Conservation (phyloP, 2,888 invertebrate genomes). For the Argyresthia albistria region DNA sequence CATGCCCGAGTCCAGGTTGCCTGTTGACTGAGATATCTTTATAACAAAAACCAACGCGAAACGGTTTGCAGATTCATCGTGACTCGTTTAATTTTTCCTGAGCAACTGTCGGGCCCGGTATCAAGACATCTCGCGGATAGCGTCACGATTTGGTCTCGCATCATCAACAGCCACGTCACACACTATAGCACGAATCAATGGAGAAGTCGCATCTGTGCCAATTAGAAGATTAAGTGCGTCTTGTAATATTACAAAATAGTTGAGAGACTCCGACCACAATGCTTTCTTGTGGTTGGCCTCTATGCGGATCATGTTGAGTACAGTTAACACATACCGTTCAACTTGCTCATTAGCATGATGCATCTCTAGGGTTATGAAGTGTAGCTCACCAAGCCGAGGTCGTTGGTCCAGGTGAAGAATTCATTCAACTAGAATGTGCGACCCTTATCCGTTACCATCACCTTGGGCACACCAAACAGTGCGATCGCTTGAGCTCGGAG, state of each 20-base stretch:
- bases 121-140: neutral
- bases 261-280: conserved; percentile 5
- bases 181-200: neutral
- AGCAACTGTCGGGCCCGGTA: neutral
- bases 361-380: conserved; percentile 8
- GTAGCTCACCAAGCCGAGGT: conserved; percentile 5
- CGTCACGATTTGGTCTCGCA: conserved; percentile 1
- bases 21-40: conserved; percentile 7
- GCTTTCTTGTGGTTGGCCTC: conserved; percentile 4
- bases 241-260: conserved; percentile 2
- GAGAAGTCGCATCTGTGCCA: neutral
- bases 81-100: neutral
- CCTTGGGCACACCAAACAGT: conserved; percentile 3
- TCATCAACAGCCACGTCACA: conserved; percentile 1
- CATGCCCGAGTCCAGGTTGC: conserved; percentile 9
- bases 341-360: conserved; percentile 8
- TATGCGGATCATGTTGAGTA: conserved; percentile 7
- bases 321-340: conserved; percentile 7
- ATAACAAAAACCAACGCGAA: conserved; percentile 5
- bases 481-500: conserved; percentile 1
- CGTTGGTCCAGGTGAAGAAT: conserved; percentile 1
- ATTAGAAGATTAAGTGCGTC: conserved; percentile 1
- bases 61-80: conserved; percentile 2
- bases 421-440: conserved; percentile 3
- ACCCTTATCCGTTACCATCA: conserved; percentile 3